Evolutionary conservation across 2,797 vertebrate genomes (phyloP).

Genomic region (Todus mexicanus): DNA sequence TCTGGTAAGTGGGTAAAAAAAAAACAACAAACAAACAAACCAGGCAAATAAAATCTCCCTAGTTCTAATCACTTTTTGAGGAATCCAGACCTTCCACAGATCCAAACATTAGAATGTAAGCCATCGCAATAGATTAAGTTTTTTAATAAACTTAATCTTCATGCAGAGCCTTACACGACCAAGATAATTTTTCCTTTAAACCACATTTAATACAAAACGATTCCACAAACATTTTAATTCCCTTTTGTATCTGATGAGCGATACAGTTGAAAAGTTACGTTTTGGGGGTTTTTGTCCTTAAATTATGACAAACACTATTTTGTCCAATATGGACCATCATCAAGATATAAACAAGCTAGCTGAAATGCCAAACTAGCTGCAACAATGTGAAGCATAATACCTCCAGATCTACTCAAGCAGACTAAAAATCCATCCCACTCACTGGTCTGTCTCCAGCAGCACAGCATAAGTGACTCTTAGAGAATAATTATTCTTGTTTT

Average conservation of each 20-base stretch:
- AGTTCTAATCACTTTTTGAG: not conserved
- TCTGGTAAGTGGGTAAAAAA: not conserved
- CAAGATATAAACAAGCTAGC: not conserved
- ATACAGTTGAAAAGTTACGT: not conserved
- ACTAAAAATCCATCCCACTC: not conserved
- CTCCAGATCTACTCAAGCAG: not conserved
- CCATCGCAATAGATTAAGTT: accelerated
- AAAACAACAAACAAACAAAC: no score
- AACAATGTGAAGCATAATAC: not conserved
- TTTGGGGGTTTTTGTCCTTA: not conserved
- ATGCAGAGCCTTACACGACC: not conserved
- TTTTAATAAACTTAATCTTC: no score
- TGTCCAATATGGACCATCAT: not conserved
- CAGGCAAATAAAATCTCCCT: not conserved
- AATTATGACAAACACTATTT: not conserved
- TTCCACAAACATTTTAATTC: not conserved
- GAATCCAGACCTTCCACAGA: not conserved
- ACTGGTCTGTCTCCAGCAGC: not conserved
- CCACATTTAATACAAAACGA: not conserved
- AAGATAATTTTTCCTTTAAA: not conserved
- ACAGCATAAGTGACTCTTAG: not conserved
- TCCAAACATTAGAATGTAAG: not conserved
- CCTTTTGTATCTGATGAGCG: not conserved
- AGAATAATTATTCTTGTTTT: not conserved
- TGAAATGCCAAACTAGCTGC: not conserved